Evolutionary conservation across 2,797 vertebrate species (phyloP).

Genomic region (Lerista edwardsae): DNA sequence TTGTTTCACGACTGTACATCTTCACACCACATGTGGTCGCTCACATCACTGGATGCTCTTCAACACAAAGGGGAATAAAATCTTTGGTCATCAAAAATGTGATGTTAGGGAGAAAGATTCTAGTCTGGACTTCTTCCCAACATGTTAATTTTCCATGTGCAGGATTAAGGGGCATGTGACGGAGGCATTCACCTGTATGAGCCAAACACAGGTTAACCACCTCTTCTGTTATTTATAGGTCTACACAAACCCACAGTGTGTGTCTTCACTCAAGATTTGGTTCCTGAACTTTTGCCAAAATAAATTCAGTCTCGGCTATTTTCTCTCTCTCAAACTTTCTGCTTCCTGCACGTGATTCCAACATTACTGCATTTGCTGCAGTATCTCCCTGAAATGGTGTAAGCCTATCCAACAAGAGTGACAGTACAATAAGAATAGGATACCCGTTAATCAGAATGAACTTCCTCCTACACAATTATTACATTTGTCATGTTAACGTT

Average conservation of each 20-base stretch:
- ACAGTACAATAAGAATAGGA: constrained; percentile 61
- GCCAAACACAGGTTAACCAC: not conserved
- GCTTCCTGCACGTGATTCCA: constrained; percentile 58
- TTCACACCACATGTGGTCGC: no score
- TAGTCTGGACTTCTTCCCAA: not conserved
- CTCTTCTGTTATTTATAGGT: not conserved
- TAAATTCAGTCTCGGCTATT: not conserved
- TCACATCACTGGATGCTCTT: not conserved
- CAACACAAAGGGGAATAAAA: not conserved
- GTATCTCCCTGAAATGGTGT: constrained; percentile 33
- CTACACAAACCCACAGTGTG: no score
- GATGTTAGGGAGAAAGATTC: not conserved
- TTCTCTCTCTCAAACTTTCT: constrained; percentile 38
- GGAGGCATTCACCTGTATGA: no score
- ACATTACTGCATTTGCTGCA: constrained; percentile 26
- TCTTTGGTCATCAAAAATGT: not conserved
- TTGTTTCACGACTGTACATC: not conserved
- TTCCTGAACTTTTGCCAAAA: not conserved
- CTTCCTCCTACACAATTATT: constrained; percentile 69
- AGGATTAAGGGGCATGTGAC: not conserved
- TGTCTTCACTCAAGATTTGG: constrained; percentile 3
- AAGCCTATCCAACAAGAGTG: constrained; percentile 26
- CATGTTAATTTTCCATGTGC: not conserved
- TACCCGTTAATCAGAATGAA: constrained; percentile 62
- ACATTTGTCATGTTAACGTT: constrained; percentile 66